Evolutionary conservation across 1,140 invertebrate genomes (phyloP), one percentile per base, ranked within the genome.

Genomic region (Epicauta chinensis): DNA sequence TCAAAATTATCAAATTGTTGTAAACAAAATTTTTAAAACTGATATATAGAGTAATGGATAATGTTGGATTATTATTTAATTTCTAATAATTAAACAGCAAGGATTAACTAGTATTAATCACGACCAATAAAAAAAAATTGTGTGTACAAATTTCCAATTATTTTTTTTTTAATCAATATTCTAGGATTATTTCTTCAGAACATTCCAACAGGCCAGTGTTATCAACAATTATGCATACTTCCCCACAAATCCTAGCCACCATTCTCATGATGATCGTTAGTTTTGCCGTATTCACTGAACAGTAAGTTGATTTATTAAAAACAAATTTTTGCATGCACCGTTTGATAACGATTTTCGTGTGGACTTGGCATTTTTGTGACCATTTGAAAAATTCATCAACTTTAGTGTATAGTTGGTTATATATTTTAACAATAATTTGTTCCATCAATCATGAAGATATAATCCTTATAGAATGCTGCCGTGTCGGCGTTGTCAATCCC

Each of bases 191-290:
- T 43, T 35, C 37, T 55, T 34, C 30, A 48, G 23, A 45, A 13
- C 37, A 41, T 48, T 41, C 15, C 44, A 48, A 15, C 5, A 23
- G 46, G 32, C 36, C 7, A 1, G 23, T 23, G 30, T 34, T 39
- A 49, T 34, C 46, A 38, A 39, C 16, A 17, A 31, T 31, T 43
- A 51, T 51, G 49, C 32, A 15, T 51, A 23, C 34, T 14, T 55
- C 31, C 36, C 23, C 16, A 47, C 45, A 37, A 37, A 12, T 55
- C 34, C 30, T 51, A 35, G 23, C 36, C 32, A 12, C 51, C 16
- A 12, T 55, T 45, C 39, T 55, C 35, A 39, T 35, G 13, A n/a
- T 55, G 16, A 23, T 41, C 35, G 16, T 55, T 45, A 31, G 38
- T 29, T 30, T 51, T 34, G 38, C 37, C 35, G 16, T 55, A 32